These are phyloP conservation scores for Scolopax bukidnonensis DNA, from an alignment of 2,797 vertebrate genomes.

Conservation along the genomic window DNA sequence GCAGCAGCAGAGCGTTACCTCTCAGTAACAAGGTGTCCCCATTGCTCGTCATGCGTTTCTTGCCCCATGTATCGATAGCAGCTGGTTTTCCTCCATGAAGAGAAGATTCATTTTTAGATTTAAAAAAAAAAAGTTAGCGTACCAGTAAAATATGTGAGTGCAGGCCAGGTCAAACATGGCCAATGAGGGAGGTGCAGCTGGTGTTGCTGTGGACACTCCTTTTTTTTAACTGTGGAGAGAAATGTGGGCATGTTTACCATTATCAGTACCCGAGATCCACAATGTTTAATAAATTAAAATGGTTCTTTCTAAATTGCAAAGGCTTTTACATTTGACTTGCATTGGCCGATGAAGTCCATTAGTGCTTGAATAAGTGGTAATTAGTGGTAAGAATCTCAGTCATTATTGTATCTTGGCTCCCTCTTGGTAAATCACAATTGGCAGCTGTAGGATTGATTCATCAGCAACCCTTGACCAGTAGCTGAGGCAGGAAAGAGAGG, in stretches of 20 bases:
- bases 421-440: slow-evolving; percentile 45
- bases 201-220: background rate
- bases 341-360: slow-evolving; percentile 14
- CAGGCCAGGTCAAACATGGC: background rate
- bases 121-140: background rate
- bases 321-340: background rate
- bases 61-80: background rate
- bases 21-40: background rate
- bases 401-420: slow-evolving; percentile 37
- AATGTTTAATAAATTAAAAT: background rate
- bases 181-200: background rate
- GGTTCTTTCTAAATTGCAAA: background rate
- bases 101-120: background rate
- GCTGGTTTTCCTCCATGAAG: background rate
- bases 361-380: slow-evolving; percentile 55
- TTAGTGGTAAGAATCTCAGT: slow-evolving; percentile 33
- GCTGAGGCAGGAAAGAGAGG: background rate
- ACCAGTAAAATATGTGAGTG: background rate
- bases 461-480: background rate
- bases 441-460: background rate
- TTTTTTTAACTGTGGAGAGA: background rate
- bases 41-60: background rate
- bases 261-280: background rate
- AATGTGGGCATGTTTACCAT: background rate
- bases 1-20: background rate